phyloP scores from a whole-genome alignment of 2,888 invertebrate genomes.

The Pollenia angustigena region DNA sequence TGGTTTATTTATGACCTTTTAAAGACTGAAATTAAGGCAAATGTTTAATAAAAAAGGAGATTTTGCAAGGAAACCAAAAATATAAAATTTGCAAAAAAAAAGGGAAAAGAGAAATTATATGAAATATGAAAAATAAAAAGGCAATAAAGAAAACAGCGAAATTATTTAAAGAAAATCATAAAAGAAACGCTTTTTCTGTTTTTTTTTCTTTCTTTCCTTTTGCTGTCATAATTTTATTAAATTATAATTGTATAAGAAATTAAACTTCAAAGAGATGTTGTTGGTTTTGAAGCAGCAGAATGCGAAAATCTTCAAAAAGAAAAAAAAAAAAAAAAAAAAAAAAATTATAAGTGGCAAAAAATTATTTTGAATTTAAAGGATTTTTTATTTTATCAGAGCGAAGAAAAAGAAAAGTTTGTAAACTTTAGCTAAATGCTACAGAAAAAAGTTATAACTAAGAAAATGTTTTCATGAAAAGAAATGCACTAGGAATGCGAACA shows the following conservation, averaged over 20 bases:
- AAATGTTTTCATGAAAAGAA: background rate
- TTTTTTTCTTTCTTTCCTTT: background rate
- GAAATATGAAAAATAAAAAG: background rate
- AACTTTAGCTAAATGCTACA: constrained; percentile 15
- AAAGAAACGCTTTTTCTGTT: background rate
- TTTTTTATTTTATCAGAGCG: background rate
- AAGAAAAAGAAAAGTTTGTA: background rate
- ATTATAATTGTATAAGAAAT: constrained; percentile 56
- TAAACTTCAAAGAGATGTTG: constrained; percentile 41
- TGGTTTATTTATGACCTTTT: constrained; percentile 47
- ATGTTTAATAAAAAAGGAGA: background rate
- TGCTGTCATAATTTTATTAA: constrained; percentile 60
- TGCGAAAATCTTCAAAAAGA: background rate
- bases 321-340: background rate
- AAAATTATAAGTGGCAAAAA: constrained; percentile 10
- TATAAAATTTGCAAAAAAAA: background rate
- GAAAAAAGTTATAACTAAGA: background rate
- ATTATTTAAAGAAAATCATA: background rate
- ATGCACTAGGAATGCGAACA: no score
- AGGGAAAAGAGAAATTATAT: background rate
- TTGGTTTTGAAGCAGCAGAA: background rate
- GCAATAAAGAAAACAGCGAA: background rate
- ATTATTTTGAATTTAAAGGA: constrained; percentile 4
- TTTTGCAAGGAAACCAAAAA: background rate
- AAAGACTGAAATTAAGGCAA: background rate